Conservation (phyloP, 2,797 vertebrate genomes). For the Clarias platycephalus region DNA sequence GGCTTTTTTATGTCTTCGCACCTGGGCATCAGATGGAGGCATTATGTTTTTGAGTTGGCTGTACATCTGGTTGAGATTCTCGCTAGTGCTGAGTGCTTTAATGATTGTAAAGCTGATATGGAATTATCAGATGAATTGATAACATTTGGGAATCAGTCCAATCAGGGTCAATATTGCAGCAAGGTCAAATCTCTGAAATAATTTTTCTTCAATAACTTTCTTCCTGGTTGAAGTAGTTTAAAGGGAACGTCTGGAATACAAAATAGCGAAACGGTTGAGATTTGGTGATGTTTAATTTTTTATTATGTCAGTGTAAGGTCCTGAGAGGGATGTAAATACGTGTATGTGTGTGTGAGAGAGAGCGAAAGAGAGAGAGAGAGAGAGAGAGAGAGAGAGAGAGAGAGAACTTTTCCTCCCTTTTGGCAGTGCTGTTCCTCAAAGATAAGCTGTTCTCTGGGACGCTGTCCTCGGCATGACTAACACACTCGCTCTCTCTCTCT, state of each 20-base stretch:
- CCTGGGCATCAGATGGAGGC: no score
- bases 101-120: background rate
- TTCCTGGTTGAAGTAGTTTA: background rate
- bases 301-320: background rate
- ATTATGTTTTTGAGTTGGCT: background rate
- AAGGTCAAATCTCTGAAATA: background rate
- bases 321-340: background rate
- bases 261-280: background rate
- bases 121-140: background rate
- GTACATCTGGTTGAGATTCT: background rate
- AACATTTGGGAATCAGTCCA: background rate
- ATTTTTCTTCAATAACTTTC: background rate
- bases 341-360: constrained; percentile 38
- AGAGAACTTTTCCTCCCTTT: constrained; percentile 44
- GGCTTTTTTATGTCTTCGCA: background rate
- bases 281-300: background rate
- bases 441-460: constrained; percentile 55
- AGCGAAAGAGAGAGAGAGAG: background rate
- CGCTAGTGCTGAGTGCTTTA: background rate
- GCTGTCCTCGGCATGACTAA: constrained; percentile 56
- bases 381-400: background rate
- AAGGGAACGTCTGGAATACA: no score
- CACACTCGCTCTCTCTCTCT: constrained; percentile 10
- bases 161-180: background rate
- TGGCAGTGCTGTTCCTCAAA: constrained; percentile 56